These are phyloP conservation scores for Okamejei kenojei DNA, from an alignment of 2,797 vertebrate species.

Conservation along the genomic window DNA sequence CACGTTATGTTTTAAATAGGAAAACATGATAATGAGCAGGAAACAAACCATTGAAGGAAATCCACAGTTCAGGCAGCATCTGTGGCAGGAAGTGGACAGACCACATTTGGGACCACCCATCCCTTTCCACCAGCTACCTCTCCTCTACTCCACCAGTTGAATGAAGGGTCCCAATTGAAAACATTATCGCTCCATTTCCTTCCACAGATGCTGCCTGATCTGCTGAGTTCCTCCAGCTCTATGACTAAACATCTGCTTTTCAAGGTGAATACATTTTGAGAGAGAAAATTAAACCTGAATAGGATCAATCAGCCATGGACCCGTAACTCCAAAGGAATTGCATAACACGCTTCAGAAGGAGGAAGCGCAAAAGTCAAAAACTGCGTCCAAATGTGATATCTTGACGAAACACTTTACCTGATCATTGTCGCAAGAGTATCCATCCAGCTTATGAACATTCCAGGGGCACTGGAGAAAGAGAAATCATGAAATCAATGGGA, in stretches of 20 bases:
- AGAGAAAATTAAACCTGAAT: neutral
- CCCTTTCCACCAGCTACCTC: no score
- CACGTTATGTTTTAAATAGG: neutral
- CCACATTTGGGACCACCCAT: no score
- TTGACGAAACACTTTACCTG: conserved; percentile 64
- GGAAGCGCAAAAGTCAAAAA: neutral
- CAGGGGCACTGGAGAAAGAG: conserved; percentile 70
- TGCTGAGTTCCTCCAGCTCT: no score
- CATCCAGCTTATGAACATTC: conserved; percentile 90
- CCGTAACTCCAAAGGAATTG: neutral
- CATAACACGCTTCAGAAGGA: neutral
- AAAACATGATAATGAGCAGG: no score
- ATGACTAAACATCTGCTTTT: neutral
- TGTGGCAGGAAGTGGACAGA: no score
- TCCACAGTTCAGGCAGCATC: no score
- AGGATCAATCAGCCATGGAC: neutral
- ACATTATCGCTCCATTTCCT: no score
- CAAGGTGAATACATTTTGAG: neutral
- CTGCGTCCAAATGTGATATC: neutral
- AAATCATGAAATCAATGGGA: neutral
- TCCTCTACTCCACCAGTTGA: no score
- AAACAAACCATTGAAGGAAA: no score
- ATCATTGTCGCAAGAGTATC: conserved; percentile 80
- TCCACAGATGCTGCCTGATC: no score
- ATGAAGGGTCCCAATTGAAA: no score